Evolutionary conservation across 2,888 invertebrate genomes (phyloP).

Genomic region (Sminthurinus aureus): DNA sequence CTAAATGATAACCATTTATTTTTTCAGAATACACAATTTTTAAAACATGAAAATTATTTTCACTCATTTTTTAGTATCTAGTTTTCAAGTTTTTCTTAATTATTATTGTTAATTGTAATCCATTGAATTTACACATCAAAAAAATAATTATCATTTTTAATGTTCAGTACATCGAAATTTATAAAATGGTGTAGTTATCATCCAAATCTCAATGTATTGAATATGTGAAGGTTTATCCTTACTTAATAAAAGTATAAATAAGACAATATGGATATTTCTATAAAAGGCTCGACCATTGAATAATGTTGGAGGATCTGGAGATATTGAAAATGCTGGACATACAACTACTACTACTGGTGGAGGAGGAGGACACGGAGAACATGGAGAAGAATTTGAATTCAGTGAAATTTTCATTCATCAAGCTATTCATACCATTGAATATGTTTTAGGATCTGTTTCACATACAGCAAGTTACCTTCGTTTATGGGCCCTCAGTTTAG

Average conservation of each 20-base stretch:
- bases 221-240: too few species aligned
- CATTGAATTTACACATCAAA: too few species aligned
- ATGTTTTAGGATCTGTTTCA: conserved; percentile 90
- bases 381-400: conserved; percentile 75
- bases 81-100: too few species aligned
- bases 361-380: conserved; percentile 59
- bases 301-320: conserved; percentile 24
- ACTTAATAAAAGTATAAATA: background rate
- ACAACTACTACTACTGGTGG: conserved; percentile 37
- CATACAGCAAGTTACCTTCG: conserved; percentile 99
- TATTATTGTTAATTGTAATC: too few species aligned
- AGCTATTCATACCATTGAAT: conserved; percentile 98
- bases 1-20: too few species aligned
- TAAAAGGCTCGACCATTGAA: conserved; percentile 38
- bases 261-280: background rate
- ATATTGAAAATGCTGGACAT: conserved; percentile 28
- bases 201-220: too few species aligned
- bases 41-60: too few species aligned
- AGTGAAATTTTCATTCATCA: conserved; percentile 67
- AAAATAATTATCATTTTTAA: too few species aligned
- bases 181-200: too few species aligned
- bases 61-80: too few species aligned
- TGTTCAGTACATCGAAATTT: too few species aligned
- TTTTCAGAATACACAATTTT: too few species aligned
- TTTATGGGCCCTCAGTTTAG: conserved; percentile 96